Conservation (phyloP, 2,113 vertebrate species). For the Trichomycterus rosablanca region DNA sequence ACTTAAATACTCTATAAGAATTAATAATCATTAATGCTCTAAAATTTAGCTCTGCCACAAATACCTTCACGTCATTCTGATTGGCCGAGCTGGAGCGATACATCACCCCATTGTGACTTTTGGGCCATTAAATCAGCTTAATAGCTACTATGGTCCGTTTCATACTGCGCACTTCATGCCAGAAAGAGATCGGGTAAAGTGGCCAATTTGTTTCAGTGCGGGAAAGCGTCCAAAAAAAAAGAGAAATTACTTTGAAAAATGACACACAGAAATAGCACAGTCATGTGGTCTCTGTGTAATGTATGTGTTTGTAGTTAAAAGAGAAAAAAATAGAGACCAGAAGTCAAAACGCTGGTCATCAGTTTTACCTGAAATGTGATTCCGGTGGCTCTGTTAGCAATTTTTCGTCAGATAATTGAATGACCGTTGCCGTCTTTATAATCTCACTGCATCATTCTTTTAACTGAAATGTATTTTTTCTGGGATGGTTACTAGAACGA, state of each 20-base stretch:
- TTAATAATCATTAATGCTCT: slow-evolving; percentile 6
- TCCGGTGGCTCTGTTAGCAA: slow-evolving; percentile 30
- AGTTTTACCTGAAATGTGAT: slow-evolving; percentile 52
- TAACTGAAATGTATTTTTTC: neutral
- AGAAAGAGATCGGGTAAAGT: slow-evolving; percentile 30
- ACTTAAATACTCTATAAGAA: slow-evolving; percentile 9
- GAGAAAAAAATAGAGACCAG: slow-evolving; percentile 14
- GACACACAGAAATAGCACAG: slow-evolving; percentile 2
- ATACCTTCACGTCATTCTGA: slow-evolving; percentile 30
- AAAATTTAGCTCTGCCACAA: slow-evolving; percentile 10
- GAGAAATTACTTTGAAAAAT: slow-evolving; percentile 19
- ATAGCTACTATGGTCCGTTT: slow-evolving; percentile 29
- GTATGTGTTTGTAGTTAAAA: slow-evolving; percentile 35
- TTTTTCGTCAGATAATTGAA: slow-evolving; percentile 9
- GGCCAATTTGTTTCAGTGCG: slow-evolving; percentile 27
- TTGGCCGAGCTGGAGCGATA: slow-evolving; percentile 18
- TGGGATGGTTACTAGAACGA: neutral
- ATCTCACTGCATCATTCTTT: neutral
- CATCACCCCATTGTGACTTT: slow-evolving; percentile 27
- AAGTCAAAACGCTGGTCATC: slow-evolving; percentile 44
- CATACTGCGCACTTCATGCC: slow-evolving; percentile 31
- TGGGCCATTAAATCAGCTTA: slow-evolving; percentile 33
- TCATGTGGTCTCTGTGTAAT: slow-evolving; percentile 23
- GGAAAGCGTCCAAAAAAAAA: slow-evolving; percentile 19
- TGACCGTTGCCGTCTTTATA: neutral